Conservation (phyloP, 2,113 vertebrate genomes). For the Bombycilla garrulus region DNA sequence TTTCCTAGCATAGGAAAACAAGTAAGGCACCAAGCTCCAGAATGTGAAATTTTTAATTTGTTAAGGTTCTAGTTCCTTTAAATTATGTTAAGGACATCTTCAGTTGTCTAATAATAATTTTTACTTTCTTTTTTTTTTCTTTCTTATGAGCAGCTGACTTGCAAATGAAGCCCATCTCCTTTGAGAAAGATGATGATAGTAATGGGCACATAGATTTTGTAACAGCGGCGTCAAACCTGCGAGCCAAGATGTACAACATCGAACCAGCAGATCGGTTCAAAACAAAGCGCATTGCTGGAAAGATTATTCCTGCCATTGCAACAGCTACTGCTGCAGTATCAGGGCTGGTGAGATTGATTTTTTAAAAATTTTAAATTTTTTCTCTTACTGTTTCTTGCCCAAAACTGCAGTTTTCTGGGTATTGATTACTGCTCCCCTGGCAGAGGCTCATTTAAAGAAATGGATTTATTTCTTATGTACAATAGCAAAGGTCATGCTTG, state of each 20-base stretch:
- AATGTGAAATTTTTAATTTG: background rate
- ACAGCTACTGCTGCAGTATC: slow-evolving; percentile 97
- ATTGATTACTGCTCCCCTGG: background rate
- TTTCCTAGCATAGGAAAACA: background rate
- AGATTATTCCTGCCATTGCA: slow-evolving; percentile 98
- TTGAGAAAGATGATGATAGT: slow-evolving; percentile 93
- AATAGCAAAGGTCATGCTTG: background rate
- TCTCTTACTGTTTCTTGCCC: background rate
- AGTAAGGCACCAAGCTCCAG: background rate
- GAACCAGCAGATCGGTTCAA: slow-evolving; percentile 92
- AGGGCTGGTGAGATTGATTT: slow-evolving; percentile 83
- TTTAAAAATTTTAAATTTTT: background rate
- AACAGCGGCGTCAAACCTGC: slow-evolving; percentile 87
- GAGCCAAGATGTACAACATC: slow-evolving; percentile 94
- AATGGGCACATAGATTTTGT: slow-evolving; percentile 96
- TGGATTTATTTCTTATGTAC: background rate
- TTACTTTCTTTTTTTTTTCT: background rate
- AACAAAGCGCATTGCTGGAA: slow-evolving; percentile 96
- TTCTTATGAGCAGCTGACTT: slow-evolving; percentile 75
- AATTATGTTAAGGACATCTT: background rate
- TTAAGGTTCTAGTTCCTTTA: background rate
- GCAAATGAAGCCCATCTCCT: slow-evolving; percentile 83
- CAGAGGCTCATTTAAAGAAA: background rate
- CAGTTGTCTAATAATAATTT: background rate
- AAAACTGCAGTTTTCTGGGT: background rate